phyloP scores from a whole-genome alignment of 2,797 vertebrate genomes.

The Balearica regulorum region DNA sequence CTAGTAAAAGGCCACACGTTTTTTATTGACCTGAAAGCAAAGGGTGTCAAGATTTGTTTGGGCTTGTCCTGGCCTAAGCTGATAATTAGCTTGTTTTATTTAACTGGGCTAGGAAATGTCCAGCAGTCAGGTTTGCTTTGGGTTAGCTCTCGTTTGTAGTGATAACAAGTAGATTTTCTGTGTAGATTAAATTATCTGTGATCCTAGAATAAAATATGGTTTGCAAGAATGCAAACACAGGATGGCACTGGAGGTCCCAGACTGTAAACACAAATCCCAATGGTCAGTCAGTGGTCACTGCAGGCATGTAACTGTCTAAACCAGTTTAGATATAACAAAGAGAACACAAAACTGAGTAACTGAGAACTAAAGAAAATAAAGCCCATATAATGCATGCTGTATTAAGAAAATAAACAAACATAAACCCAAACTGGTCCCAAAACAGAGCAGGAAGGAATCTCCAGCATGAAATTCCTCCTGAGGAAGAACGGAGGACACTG shows the following conservation, averaged over 20 bases:
- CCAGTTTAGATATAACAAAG: background rate
- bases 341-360: background rate
- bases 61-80: background rate
- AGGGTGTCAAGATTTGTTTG: background rate
- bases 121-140: background rate
- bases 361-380: background rate
- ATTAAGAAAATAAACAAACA: background rate
- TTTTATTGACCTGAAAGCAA: constrained; percentile 1
- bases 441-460: background rate
- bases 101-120: background rate
- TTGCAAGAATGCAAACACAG: background rate
- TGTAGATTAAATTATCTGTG: background rate
- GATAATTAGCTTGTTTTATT: constrained; percentile 17
- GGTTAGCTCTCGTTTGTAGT: background rate
- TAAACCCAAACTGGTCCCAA: background rate
- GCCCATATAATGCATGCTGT: background rate
- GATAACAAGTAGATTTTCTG: background rate
- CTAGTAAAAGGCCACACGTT: background rate
- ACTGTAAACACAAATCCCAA: background rate
- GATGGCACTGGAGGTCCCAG: background rate
- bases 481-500: background rate
- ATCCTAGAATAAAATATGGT: background rate
- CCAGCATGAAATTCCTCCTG: background rate
- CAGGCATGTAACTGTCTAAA: background rate
- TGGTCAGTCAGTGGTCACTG: background rate